Evolutionary conservation across 1,140 invertebrate genomes (phyloP).

Genomic region (Capitella teleta): DNA sequence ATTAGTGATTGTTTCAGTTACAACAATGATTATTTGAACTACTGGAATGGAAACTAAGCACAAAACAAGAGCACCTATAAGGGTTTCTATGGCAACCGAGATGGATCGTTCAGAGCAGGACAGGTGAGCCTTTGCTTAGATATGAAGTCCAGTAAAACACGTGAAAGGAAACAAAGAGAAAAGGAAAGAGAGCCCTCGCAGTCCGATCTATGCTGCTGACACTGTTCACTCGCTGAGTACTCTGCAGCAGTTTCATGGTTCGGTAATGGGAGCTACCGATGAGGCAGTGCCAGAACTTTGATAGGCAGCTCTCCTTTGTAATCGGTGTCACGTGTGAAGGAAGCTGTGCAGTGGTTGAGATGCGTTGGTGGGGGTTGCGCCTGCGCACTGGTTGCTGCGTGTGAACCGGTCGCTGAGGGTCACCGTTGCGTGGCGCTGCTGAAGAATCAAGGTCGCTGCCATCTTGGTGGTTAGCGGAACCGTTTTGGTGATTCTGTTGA

Average conservation of each 20-base stretch:
- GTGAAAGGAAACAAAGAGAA: constrained; percentile 72
- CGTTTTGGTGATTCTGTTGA: too few relatives aligned
- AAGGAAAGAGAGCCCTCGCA: constrained; percentile 72
- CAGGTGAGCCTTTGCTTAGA: too few relatives aligned
- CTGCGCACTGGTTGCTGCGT: background rate
- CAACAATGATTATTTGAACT: too few relatives aligned
- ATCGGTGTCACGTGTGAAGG: background rate
- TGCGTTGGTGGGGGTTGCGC: background rate
- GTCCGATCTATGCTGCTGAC: constrained; percentile 56
- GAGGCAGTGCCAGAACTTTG: constrained; percentile 3
- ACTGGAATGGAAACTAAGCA: too few relatives aligned
- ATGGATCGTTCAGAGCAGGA: too few relatives aligned
- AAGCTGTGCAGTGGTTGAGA: background rate
- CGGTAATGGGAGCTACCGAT: constrained; percentile 1
- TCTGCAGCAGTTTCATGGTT: background rate
- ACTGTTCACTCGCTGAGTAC: background rate
- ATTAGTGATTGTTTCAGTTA: too few relatives aligned
- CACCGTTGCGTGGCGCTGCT: background rate
- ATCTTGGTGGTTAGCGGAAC: background rate
- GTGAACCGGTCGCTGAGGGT: background rate
- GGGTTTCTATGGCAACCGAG: too few relatives aligned
- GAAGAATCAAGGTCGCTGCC: background rate
- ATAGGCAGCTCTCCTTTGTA: background rate
- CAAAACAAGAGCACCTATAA: too few relatives aligned
- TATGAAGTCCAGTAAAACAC: constrained; percentile 77